Percentiles rank a stretch among this genome's conserved stretches.
Conservation (phyloP, 2,797 vertebrate species). For the Trematomus bernacchii region DNA sequence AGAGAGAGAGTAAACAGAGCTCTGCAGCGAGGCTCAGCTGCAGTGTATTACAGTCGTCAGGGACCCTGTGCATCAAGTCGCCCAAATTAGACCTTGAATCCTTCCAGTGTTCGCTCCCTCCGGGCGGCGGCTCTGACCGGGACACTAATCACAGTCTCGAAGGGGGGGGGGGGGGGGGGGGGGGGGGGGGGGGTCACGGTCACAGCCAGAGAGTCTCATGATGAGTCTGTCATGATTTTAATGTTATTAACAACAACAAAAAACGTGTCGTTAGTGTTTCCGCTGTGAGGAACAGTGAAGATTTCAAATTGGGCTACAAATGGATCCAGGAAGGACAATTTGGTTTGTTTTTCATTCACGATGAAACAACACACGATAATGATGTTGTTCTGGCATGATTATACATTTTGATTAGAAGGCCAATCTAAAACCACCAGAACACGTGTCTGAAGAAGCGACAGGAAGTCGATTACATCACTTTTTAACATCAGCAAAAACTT, state of each 20-base stretch:
- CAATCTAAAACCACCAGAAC: not conserved
- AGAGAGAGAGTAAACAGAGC: slow-evolving; percentile 13
- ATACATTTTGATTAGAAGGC: not conserved
- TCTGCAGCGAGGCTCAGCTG: slow-evolving; percentile 42
- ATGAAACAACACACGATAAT: not conserved
- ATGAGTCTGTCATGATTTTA: not conserved
- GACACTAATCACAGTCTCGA: slow-evolving; percentile 52
- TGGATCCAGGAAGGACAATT: not conserved
- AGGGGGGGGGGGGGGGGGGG: not conserved
- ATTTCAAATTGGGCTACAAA: not conserved
- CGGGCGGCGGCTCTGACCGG: slow-evolving; percentile 39
- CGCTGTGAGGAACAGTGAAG: not conserved
- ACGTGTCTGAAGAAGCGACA: not conserved
- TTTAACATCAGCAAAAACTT: not conserved
- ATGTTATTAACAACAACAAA: not conserved
- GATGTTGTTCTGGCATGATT: not conserved
- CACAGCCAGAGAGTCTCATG: too few relatives aligned
- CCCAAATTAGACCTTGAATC: slow-evolving; percentile 57
- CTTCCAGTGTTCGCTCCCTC: slow-evolving; percentile 31
- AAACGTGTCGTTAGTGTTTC: not conserved
- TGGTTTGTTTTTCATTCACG: not conserved
- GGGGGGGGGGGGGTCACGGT: too few relatives aligned
- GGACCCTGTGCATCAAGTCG: slow-evolving; percentile 40
- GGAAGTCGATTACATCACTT: not conserved
- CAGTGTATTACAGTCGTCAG: slow-evolving; percentile 41